Conservation (phyloP, 2,888 invertebrate genomes). For the Drosophila lacicola region DNA sequence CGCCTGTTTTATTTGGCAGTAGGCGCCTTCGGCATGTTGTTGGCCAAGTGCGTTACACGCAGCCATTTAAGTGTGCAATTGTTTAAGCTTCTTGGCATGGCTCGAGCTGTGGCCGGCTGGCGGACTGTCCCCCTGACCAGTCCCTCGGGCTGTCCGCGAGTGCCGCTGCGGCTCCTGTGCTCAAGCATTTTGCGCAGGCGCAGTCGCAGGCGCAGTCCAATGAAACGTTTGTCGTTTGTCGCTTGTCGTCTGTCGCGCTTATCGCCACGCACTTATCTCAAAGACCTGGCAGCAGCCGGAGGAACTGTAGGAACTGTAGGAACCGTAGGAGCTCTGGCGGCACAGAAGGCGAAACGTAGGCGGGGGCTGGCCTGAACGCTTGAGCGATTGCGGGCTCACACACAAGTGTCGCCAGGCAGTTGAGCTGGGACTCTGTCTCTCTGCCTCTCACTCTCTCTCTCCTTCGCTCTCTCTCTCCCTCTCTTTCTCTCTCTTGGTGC, state of each 20-base stretch:
- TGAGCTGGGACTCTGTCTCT: neutral
- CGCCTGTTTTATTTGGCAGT: constrained; percentile 53
- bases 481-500: neutral
- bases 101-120: constrained; percentile 33
- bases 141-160: constrained; percentile 1
- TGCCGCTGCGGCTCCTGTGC: constrained; percentile 27
- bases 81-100: constrained; percentile 59
- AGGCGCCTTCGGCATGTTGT: constrained; percentile 52
- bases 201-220: constrained; percentile 64
- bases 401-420: constrained; percentile 63
- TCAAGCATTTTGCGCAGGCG: constrained; percentile 63
- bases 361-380: constrained; percentile 46
- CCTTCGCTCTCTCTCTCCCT: neutral
- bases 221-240: constrained; percentile 60
- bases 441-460: neutral
- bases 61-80: constrained; percentile 75
- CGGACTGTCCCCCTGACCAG: constrained; percentile 20
- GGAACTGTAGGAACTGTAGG: constrained; percentile 19
- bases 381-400: constrained; percentile 56
- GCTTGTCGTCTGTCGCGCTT: constrained; percentile 71
- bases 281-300: constrained; percentile 34
- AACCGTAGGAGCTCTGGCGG: constrained; percentile 9
- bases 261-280: constrained; percentile 79
- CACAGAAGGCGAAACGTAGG: constrained; percentile 15
- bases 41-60: constrained; percentile 60